phyloP scores from a whole-genome alignment of 1,140 invertebrate genomes.

The Drosophila sproati region DNA sequence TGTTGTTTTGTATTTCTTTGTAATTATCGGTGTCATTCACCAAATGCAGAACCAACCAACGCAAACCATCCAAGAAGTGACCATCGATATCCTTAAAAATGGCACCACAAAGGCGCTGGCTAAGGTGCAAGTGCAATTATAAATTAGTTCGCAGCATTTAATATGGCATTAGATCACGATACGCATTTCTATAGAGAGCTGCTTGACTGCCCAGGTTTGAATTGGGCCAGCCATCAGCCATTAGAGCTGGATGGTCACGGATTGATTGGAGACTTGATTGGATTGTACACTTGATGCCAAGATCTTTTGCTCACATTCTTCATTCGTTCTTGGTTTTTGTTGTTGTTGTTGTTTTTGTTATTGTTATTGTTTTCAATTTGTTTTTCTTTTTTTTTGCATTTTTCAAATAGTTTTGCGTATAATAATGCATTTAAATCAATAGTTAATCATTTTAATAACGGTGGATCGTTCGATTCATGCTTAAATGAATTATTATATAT shows the following conservation, averaged over 20 bases:
- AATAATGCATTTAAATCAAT: slow-evolving; percentile 73
- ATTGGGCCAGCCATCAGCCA: not conserved
- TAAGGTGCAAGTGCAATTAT: not conserved
- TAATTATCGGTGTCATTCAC: slow-evolving; percentile 28
- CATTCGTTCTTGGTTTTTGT: slow-evolving; percentile 23
- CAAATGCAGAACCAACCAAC: not conserved
- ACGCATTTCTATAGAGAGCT: not conserved
- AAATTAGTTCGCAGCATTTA: slow-evolving; percentile 9
- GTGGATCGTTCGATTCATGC: slow-evolving; percentile 80
- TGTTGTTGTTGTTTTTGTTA: slow-evolving; percentile 34
- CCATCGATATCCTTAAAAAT: not conserved
- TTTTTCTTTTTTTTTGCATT: slow-evolving; percentile 28
- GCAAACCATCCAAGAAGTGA: not conserved
- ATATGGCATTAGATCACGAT: slow-evolving; percentile 39
- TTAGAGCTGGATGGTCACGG: not conserved
- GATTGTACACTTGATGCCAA: slow-evolving; percentile 10
- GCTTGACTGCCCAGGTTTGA: not conserved
- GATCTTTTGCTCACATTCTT: slow-evolving; percentile 11
- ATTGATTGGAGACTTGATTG: not conserved
- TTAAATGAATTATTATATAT: slow-evolving; percentile 67
- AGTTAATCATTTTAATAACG: slow-evolving; percentile 81
- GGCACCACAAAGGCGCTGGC: not conserved
- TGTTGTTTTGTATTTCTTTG: slow-evolving; percentile 13
- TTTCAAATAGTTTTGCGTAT: slow-evolving; percentile 38
- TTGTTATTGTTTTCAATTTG: slow-evolving; percentile 33